phyloP scores from a whole-genome alignment of 2,797 vertebrate species.

The Sebastes alutus region DNA sequence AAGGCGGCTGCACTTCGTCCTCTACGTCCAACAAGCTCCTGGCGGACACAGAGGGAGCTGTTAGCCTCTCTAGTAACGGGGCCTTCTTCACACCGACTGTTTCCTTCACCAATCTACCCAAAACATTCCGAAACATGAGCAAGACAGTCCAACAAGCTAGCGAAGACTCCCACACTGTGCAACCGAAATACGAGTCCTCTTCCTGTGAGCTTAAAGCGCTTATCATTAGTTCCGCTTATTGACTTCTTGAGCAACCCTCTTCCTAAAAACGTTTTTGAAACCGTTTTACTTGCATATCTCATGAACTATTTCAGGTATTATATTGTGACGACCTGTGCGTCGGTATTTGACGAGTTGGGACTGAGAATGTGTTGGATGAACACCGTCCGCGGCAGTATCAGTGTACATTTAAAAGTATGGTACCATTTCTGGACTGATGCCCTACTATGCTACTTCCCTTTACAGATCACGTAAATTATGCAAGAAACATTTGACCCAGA shows the following conservation, averaged over 20 bases:
- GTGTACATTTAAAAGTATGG: too few relatives aligned
- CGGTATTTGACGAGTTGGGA: too few relatives aligned
- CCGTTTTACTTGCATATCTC: fast-evolving
- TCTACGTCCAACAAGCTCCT: conserved; percentile 55
- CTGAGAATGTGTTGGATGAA: too few relatives aligned
- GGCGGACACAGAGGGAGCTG: neutral
- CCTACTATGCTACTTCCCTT: too few relatives aligned
- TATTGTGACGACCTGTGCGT: neutral
- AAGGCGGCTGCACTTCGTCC: conserved; percentile 55
- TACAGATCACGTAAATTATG: too few relatives aligned
- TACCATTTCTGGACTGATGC: too few relatives aligned
- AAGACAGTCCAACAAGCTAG: fast-evolving
- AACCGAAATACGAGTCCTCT: neutral
- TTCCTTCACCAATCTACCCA: conserved; percentile 40
- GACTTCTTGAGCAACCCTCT: neutral
- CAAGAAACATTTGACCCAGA: too few relatives aligned
- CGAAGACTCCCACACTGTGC: neutral
- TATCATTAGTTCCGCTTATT: conserved; percentile 32
- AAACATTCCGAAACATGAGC: conserved; percentile 78
- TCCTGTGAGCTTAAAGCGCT: neutral
- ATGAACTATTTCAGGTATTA: fast-evolving
- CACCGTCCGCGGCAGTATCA: too few relatives aligned
- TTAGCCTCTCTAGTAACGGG: neutral
- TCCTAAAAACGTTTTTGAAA: neutral
- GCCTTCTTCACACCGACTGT: neutral